Conservation (phyloP, 2,113 vertebrate species). For the Amblyornis subalaris region DNA sequence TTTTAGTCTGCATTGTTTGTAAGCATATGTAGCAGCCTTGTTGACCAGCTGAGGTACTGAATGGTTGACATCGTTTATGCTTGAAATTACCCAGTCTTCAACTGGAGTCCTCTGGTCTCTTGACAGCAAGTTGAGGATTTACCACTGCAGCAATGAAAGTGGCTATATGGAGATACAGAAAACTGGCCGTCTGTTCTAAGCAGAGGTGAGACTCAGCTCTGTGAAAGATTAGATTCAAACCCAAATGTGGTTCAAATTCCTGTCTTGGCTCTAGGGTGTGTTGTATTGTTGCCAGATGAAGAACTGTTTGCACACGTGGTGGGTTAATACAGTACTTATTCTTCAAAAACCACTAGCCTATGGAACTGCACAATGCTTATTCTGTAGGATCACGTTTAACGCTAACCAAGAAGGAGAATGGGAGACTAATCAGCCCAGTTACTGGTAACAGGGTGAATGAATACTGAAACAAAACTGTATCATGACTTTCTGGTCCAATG, state of each 20-base stretch:
- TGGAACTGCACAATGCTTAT: neutral
- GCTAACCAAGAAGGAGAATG: neutral
- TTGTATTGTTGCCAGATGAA: neutral
- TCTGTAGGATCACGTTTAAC: neutral
- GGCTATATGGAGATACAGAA: neutral
- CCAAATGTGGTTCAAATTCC: neutral
- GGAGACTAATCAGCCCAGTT: too few relatives aligned
- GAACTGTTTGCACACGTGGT: neutral
- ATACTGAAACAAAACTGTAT: neutral
- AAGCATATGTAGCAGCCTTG: accelerated
- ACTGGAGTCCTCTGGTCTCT: neutral
- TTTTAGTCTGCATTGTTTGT: neutral
- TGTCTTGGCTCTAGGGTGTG: neutral
- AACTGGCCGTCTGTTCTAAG: neutral
- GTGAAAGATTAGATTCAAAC: neutral
- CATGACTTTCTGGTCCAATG: neutral
- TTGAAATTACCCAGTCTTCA: neutral
- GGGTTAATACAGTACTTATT: neutral
- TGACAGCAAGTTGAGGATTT: neutral
- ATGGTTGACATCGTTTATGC: neutral
- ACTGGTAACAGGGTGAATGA: neutral
- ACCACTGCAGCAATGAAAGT: neutral
- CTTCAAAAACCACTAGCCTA: neutral
- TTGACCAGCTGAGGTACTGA: neutral
- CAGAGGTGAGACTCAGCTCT: neutral